These are phyloP conservation scores for Arion vulgaris DNA, from an alignment of 1,140 invertebrate genomes.

Conservation along the genomic window DNA sequence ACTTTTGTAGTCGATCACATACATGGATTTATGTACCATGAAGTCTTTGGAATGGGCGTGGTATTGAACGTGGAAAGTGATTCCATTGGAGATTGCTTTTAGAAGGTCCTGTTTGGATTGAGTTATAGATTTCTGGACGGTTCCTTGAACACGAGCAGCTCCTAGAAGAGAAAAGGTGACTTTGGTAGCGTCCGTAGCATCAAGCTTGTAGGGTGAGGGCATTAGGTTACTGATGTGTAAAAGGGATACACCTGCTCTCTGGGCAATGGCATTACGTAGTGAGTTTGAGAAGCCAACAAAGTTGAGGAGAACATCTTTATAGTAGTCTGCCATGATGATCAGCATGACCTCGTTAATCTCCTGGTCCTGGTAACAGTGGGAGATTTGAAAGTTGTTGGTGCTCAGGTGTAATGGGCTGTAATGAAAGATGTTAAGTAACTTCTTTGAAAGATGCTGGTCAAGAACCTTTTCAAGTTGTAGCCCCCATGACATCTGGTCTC, in stretches of 20 bases:
- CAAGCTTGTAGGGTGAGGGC: background rate
- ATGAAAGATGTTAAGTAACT: constrained; percentile 12
- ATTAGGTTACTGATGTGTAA: constrained; percentile 14
- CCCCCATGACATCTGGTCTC: constrained; percentile 21
- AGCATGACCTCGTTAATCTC: constrained; percentile 3
- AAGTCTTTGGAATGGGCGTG: background rate
- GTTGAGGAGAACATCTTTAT: constrained; percentile 1
- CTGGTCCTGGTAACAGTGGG: background rate
- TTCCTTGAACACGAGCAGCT: background rate
- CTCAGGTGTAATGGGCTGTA: background rate
- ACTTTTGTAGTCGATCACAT: background rate
- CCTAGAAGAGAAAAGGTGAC: constrained; percentile 29
- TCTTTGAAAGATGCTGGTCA: constrained; percentile 1
- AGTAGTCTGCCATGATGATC: background rate
- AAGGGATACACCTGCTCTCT: background rate
- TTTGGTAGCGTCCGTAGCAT: background rate
- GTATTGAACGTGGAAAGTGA: constrained; percentile 18
- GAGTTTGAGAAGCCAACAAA: constrained; percentile 14
- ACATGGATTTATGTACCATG: constrained; percentile 13
- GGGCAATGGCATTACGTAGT: constrained; percentile 7
- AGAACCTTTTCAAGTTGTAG: background rate
- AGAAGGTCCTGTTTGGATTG: constrained; percentile 1
- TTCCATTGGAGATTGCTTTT: background rate
- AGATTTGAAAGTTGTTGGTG: constrained; percentile 16
- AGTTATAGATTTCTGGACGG: background rate